phyloP scores from a whole-genome alignment of 2,888 invertebrate genomes.

The Epinotia brunnichana region DNA sequence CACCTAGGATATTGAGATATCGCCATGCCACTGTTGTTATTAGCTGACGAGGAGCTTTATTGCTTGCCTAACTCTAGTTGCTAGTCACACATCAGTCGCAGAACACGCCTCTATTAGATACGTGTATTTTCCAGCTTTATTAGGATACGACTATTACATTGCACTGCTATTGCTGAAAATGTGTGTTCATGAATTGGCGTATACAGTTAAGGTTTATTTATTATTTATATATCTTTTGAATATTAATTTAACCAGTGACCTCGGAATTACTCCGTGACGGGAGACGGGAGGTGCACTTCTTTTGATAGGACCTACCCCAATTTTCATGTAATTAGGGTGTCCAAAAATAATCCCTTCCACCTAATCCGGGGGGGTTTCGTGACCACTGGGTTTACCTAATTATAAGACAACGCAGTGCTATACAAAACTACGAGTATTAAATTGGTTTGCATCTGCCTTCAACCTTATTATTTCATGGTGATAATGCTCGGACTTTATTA shows the following conservation, averaged over 20 bases:
- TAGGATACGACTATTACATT: conserved; percentile 12
- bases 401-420: conserved; percentile 4
- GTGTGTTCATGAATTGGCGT: neutral
- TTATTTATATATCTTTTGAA: too few relatives aligned
- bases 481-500: conserved; percentile 16
- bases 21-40: conserved; percentile 79
- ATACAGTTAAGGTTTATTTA: neutral
- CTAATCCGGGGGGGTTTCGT: too few relatives aligned
- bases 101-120: conserved; percentile 51
- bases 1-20: conserved; percentile 84
- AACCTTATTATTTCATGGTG: conserved; percentile 30
- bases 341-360: neutral
- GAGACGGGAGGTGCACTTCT: too few relatives aligned
- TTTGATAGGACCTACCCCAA: too few relatives aligned
- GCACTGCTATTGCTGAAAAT: conserved; percentile 6
- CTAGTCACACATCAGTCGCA: conserved; percentile 46
- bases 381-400: neutral
- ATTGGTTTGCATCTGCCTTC: conserved; percentile 32
- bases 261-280: too few relatives aligned
- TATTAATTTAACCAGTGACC: too few relatives aligned
- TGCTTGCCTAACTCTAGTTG: conserved; percentile 61
- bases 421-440: conserved; percentile 25
- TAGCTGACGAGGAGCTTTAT: conserved; percentile 78
- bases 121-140: conserved; percentile 45
- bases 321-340: too few relatives aligned